Conservation (phyloP, 2,797 vertebrate species). For the Avahi laniger region DNA sequence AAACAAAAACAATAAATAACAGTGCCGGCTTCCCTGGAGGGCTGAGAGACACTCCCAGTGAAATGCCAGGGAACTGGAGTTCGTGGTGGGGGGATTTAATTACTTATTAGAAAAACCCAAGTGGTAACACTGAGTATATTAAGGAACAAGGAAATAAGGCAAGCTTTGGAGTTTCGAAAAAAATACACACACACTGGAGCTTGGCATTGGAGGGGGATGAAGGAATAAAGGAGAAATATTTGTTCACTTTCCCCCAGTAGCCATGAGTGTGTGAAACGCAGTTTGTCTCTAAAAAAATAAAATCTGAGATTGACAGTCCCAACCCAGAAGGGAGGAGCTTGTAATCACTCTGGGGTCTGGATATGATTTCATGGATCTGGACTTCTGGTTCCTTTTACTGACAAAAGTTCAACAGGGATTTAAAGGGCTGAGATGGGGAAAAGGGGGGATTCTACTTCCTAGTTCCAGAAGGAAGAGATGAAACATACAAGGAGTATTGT, state of each 20-base stretch:
- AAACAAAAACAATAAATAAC: slow-evolving; percentile 82
- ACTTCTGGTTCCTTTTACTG: not conserved
- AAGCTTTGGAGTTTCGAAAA: not conserved
- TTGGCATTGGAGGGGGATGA: not conserved
- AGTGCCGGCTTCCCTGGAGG: slow-evolving; percentile 75
- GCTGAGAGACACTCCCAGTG: slow-evolving; percentile 71
- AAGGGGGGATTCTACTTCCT: not conserved
- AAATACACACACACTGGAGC: not conserved
- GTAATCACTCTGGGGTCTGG: not conserved
- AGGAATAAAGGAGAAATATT: not conserved
- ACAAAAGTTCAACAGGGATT: not conserved
- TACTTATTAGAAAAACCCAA: slow-evolving; percentile 74
- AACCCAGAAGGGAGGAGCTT: not conserved
- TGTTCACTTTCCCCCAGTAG: not conserved
- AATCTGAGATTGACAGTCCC: not conserved
- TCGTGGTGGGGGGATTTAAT: slow-evolving; percentile 79
- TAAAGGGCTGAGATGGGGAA: not conserved
- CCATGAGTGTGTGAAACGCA: not conserved
- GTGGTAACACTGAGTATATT: slow-evolving; percentile 61
- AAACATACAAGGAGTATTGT: fast-evolving
- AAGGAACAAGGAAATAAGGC: slow-evolving; percentile 63
- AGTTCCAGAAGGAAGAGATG: not conserved
- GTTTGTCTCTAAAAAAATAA: not conserved
- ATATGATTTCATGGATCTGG: not conserved
- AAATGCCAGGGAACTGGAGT: slow-evolving; percentile 69